Conservation (phyloP, 2,113 vertebrate genomes). For the Oreochromis niloticus region DNA sequence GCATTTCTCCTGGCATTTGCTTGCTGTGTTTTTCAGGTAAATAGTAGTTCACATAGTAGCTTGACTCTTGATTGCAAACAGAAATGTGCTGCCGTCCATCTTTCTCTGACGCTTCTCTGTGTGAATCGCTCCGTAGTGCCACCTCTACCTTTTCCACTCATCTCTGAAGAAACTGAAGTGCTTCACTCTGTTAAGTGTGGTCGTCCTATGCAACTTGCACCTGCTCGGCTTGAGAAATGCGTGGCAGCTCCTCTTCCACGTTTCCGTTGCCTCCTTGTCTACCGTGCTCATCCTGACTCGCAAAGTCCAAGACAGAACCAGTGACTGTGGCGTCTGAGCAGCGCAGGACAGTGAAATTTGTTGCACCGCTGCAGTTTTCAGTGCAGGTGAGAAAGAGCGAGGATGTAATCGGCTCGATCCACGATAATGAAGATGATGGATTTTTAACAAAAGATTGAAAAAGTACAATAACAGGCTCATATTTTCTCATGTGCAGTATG, state of each 20-base stretch:
- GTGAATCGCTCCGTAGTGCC: constrained; percentile 73
- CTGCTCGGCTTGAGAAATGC: constrained; percentile 82
- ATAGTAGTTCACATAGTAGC: not conserved
- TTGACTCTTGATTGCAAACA: not conserved
- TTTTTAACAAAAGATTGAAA: not conserved
- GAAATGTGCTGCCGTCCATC: not conserved
- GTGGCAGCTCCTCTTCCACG: constrained; percentile 91
- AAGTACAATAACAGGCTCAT: not conserved
- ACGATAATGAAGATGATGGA: not conserved
- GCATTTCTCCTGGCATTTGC: constrained; percentile 88
- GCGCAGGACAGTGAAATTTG: not conserved
- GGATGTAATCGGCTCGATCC: not conserved
- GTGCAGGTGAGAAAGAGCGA: not conserved
- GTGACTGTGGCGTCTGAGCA: constrained; percentile 82
- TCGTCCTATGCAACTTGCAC: constrained; percentile 84
- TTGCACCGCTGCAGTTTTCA: not conserved
- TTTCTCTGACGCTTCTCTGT: not conserved
- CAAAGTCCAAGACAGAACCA: constrained; percentile 78
- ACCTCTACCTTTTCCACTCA: constrained; percentile 89
- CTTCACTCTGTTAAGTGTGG: constrained; percentile 65
- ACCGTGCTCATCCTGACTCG: constrained; percentile 81
- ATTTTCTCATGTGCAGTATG: not conserved
- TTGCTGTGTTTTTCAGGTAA: constrained; percentile 86
- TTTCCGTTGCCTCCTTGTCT: constrained; percentile 81
- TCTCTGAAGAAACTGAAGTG: constrained; percentile 79